Conservation (phyloP, 1,140 invertebrate species). For the Hestina assimilis region DNA sequence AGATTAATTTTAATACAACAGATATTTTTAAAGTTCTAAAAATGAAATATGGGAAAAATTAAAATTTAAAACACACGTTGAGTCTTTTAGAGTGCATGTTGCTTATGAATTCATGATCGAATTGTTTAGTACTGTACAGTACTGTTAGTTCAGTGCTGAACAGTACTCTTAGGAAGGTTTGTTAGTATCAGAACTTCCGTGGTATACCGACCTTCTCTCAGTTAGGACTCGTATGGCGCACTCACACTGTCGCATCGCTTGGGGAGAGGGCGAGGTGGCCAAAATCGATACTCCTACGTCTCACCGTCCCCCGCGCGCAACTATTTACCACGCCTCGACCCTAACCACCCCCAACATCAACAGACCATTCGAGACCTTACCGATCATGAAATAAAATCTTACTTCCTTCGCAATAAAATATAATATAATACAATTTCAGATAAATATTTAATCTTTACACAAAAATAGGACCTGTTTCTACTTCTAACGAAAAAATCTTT, state of each 20-base stretch:
- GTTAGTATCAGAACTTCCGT: conserved; percentile 45
- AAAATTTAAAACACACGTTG: no score
- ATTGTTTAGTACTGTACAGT: no score
- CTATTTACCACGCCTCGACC: conserved; percentile 57
- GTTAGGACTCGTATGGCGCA: conserved; percentile 62
- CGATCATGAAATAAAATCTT: conserved; percentile 54
- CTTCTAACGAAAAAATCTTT: neutral
- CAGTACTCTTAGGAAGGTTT: conserved; percentile 19
- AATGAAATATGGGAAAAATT: no score
- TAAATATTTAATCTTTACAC: conserved; percentile 16
- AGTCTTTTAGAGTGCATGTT: no score
- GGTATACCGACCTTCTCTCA: conserved; percentile 48
- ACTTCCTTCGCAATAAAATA: conserved; percentile 38
- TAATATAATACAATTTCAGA: conserved; percentile 29
- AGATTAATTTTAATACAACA: no score
- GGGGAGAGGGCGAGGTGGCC: conserved; percentile 67
- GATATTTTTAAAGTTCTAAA: no score
- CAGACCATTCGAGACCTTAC: conserved; percentile 67
- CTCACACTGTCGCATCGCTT: conserved; percentile 70
- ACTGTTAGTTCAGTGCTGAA: neutral
- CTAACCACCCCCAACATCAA: conserved; percentile 71
- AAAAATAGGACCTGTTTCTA: conserved; percentile 8
- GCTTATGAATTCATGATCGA: no score
- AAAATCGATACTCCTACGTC: conserved; percentile 76
- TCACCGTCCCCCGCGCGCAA: conserved; percentile 55